Percentiles rank a stretch among this genome's conserved stretches.
These are phyloP conservation scores for Petrosia ficiformis DNA, from an alignment of 37 sponge, comb jelly and placozoan genomes.

Conservation along the genomic window DNA sequence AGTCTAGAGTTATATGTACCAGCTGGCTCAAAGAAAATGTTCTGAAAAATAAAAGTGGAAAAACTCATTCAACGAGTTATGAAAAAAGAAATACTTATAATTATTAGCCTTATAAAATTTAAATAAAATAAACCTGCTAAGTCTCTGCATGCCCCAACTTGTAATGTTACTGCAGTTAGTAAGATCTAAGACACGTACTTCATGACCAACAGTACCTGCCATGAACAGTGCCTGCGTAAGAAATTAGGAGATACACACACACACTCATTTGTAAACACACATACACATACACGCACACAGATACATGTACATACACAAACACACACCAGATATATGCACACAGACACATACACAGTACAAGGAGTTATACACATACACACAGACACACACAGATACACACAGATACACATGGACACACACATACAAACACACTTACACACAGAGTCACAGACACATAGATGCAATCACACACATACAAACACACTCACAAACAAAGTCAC, in stretches of 20 bases:
- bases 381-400: no score
- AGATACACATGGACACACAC: no score
- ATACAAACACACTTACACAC: no score
- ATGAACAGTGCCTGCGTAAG: background rate
- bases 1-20: slow-evolving; percentile 28
- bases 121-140: background rate
- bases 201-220: background rate
- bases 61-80: no score
- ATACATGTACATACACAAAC: no score
- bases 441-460: background rate
- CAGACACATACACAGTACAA: no score
- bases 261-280: background rate
- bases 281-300: slow-evolving; percentile 5
- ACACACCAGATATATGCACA: no score
- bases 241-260: background rate
- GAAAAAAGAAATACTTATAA: no score
- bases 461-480: no score
- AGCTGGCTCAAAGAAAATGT: slow-evolving; percentile 9
- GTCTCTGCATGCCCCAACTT: background rate
- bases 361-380: no score
- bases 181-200: background rate
- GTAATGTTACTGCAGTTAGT: background rate
- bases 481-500: slow-evolving; percentile 40
- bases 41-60: slow-evolving; percentile 2
- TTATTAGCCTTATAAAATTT: background rate